Base-by-base conservation (phyloP, 1,140 invertebrate genomes). In the Piezodorus guildinii region DNA sequence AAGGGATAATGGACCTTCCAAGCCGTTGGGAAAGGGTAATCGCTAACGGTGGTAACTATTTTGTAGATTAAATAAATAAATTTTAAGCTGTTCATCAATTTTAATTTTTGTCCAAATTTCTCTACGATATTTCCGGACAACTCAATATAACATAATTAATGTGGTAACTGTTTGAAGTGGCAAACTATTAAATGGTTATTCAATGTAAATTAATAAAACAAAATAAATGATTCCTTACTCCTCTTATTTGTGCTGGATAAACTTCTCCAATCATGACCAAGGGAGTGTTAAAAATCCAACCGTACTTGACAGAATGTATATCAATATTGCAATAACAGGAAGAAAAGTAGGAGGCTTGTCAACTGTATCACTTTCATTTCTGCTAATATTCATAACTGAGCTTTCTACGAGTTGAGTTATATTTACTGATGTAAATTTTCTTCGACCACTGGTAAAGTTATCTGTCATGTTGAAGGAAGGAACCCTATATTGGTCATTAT, bases 231-330 rank as follows among this genome's bases (percentile, higher is more conserved):
- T n/a, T n/a, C n/a, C 67, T 65, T 52, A 70, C 77, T 9, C 87
- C 86, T 34, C 85, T 78, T 2, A 84, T 79, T 64, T 80, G 80
- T 43, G 78, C 69, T 0, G 87, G 86, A 66, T 83, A 87, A 0
- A 88, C 76, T 73, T 91, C 88, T 0, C 86, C 85, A 64, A 87
- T 78, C 78, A 89, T 81, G 88, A 82, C 76, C 88, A 88, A 0
- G 88, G 87, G 8, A 85, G 63, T 0, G 81, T 80, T 17, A 84
- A 74, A 52, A 84, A 83, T 0, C 84, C 83, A 2, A 84, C 45
- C 0, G 83, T 83, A 62, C 80, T 82, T 9, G 78, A 74, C 25
- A 84, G 76, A 62, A 84, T 83, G 65, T 82, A 84, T 45, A 77
- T 69, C 1, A 84, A 65, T n/a, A 84, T 72, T 5, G 77, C 75